These are phyloP conservation scores for Creontiades dilutus DNA, from an alignment of 2,888 invertebrate genomes.

Conservation along the genomic window DNA sequence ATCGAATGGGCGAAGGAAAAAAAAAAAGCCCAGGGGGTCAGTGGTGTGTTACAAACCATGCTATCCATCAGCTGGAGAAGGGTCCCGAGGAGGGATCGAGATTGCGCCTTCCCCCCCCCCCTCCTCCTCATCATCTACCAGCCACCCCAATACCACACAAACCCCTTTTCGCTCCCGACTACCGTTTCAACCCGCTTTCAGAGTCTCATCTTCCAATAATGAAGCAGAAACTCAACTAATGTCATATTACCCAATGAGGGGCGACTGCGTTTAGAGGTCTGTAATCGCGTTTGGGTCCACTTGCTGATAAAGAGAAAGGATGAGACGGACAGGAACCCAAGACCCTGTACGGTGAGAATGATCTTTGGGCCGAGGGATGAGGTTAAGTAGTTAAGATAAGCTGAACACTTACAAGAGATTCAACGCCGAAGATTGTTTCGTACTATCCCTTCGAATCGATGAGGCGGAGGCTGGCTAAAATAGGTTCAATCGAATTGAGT, in stretches of 20 bases:
- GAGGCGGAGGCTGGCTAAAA: neutral
- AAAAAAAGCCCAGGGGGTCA: constrained; percentile 38
- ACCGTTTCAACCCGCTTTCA: neutral
- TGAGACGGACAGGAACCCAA: neutral
- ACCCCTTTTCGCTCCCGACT: neutral
- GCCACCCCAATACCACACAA: too few species aligned
- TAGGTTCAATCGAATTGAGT: neutral
- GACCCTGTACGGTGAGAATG: neutral
- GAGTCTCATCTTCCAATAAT: constrained; percentile 19
- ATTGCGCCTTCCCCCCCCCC: neutral
- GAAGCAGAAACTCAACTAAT: constrained; percentile 48
- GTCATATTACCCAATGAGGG: constrained; percentile 45
- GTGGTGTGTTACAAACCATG: constrained; percentile 56
- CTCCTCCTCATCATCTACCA: neutral
- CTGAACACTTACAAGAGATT: constrained; percentile 9
- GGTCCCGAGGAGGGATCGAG: constrained; percentile 21
- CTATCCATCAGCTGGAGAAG: constrained; percentile 50
- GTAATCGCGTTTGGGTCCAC: neutral
- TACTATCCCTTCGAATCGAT: neutral
- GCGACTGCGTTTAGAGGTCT: neutral
- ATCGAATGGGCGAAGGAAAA: constrained; percentile 11
- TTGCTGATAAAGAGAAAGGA: neutral
- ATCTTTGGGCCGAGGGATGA: neutral
- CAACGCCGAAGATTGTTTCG: neutral
- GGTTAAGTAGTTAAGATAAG: constrained; percentile 9